These are phyloP conservation scores for Heliocidaris tuberculata DNA, from an alignment of 35 echinoderm and acorn worm genomes.

Conservation along the genomic window DNA sequence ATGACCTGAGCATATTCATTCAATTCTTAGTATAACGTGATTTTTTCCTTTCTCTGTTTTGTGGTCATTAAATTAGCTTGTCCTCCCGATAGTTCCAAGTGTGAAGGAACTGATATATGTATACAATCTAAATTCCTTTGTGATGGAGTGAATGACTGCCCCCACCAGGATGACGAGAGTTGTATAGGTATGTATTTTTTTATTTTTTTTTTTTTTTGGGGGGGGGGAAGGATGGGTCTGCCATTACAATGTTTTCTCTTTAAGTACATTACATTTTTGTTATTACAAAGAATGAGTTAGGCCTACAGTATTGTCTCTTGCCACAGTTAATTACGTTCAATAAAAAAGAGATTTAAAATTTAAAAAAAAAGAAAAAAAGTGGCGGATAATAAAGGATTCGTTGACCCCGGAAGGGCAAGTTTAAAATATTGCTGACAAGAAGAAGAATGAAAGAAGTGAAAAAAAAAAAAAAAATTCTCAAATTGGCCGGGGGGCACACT, in stretches of 20 bases:
- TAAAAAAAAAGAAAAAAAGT: background rate
- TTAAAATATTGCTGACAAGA: no score
- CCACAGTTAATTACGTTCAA: background rate
- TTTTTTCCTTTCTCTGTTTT: background rate
- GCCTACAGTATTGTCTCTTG: background rate
- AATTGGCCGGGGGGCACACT: no score
- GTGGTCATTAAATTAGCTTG: background rate
- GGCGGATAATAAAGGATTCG: no score
- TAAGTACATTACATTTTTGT: background rate
- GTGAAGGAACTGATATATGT: constrained; percentile 34
- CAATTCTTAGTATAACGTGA: no score
- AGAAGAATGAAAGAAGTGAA: no score
- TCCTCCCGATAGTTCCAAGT: background rate
- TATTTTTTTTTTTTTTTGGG: background rate
- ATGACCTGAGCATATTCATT: no score
- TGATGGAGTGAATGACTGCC: constrained; percentile 7
- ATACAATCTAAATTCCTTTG: background rate
- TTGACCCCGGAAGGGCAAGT: no score
- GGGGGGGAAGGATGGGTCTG: background rate
- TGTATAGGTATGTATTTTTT: background rate
- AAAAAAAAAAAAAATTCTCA: no score
- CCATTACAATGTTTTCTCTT: background rate
- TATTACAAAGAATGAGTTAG: background rate
- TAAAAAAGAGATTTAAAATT: background rate
- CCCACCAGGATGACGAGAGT: background rate